Evolutionary conservation across 2,113 vertebrate genomes (phyloP), one percentile per base, ranked within the genome.

Genomic region (Brachionichthys hirsutus): DNA sequence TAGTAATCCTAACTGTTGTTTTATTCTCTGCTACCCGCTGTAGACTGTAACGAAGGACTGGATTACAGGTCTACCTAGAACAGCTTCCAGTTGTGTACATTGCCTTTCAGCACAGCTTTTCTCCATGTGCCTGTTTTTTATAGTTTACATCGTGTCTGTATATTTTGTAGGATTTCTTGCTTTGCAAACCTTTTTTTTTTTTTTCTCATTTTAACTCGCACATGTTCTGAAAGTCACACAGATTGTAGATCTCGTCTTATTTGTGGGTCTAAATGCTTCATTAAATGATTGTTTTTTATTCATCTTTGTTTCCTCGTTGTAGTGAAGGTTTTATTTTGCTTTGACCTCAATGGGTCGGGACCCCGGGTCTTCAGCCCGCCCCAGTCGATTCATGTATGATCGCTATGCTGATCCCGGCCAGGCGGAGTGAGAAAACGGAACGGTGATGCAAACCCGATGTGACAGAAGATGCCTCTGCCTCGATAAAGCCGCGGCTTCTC

Each of bases 191-290:
- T 14, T 49, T 16, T 43, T 67, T 54, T 2, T 19, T 1, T 2
- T 73, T 19, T 53, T 30, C 6, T 30, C 24, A 30, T 53, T 30
- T 30, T 30, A 4, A 30, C 24, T 30, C 24, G 8, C 12, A 12
- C 9, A 34, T 52, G 51, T 59, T 44, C 73, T 22, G 19, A 67
- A 54, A 49, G 14, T 55, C 12, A 20, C 7, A 13, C 24, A 11
- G 12, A 14, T 36, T 58, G 12, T 64, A 40, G 19, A 17, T 2
- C 14, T 40, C 18, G 4, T 59, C 12, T 55, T 43, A 12, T 51
- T 48, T 66, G 50, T 71, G 43, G 34, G 76, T 71, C 68, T 76
- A 62, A 69, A 55, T 63, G n/a, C 36, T 70, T 70, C 5, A 84
- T 17, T 9, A 18, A 18, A 10, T 10, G 12, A 38, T 38, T 38